Base-by-base conservation (phyloP, 2,113 vertebrate genomes). In the Ptilonorhynchus violaceus region DNA sequence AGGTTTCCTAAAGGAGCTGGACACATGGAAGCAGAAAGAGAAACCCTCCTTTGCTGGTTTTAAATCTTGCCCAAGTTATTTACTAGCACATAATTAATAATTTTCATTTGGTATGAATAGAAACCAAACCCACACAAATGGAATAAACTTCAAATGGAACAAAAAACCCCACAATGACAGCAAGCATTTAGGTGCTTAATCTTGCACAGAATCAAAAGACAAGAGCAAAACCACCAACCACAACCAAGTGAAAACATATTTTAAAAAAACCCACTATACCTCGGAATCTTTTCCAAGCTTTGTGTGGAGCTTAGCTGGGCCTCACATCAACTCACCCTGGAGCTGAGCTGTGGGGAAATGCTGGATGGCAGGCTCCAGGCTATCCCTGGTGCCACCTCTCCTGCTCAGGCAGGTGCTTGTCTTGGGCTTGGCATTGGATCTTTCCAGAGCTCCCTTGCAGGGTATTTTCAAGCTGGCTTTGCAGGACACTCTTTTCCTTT, bases 61-160 rank as follows among this genome's bases (percentile, higher is more conserved):
- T 62, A 35, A 59, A 23, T 50, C 23, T 53, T 67, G 78, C 41
- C n/a, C 6, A 37, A 56, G 10, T 81, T 78, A 55, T 67, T 91
- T 77, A 74, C 42, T 63, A 85, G 33, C 12, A 67, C 4, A 28
- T 31, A 44, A 13, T 84, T 60, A 72, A 49, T 81, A 59, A 47
- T 52, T 89, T 63, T 85, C 28, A n/a, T 64, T 79, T 39, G 15
- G 42, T 64, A 46, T 73, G 46, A 84, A 87, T 3, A 55, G 60
- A 92, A 91, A 87, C 74, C 73, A 96, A 91, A 91, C 23, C 28
- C 62, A 72, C 92, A 52, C n/a, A 78, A 90, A 47, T 28, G 44
- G 73, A 76, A 75, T 44, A 64, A 78, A 63, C 46, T 67, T 59
- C 76, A 88, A 83, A 89, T 62, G n/a, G 50, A 92, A 83, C 25